Base-by-base conservation (phyloP, 1,140 invertebrate species). In the Saccostrea cuccullata region DNA sequence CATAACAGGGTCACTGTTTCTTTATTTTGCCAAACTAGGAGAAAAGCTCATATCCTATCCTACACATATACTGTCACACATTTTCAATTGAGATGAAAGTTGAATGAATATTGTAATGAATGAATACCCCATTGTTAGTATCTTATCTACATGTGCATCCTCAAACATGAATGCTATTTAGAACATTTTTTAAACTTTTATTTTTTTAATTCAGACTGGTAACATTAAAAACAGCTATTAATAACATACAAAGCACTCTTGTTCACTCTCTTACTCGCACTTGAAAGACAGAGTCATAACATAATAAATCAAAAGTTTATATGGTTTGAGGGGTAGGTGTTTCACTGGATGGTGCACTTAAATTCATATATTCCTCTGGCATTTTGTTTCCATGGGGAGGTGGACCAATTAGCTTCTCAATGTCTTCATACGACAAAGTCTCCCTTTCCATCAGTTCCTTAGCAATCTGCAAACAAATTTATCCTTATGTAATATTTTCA, bases 361-460 rank as follows among this genome's bases (percentile, higher is more conserved):
- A 77, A 26, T 15, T 77, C 26, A 40, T 36, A 40, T 77, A 77
- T 15, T 77, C 70, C 9, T 77, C 82, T 55, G 84, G 84, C 58
- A 83, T 86, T 93, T 98, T 98, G 87, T 97, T 97, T 0, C 97
- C 97, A 94, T 96, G 96, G 0, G 97, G 97, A 11, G 98, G 98
- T 11, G 98, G 98, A 0, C 99, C 99, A 88, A 99, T 97, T 8
- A 99, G 95, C 17, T 95, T 95, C 94, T 98, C 97, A 11, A 99
- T 97, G 91, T 99, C 98, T 87, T 98, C 97, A 93, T 98, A 99
- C 90, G 97, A 98, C 2, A 99, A 94, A 0, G 98, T 98, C 96
- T 99, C 99, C 93, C 97, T 97, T 91, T 97, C 96, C 36, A 99
- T 91, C 17, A 99, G 95, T 26, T 96, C 96, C 95, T 98, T 96